phyloP scores from a whole-genome alignment of 2,797 vertebrate species.

The Enteromius unitaeniatus region DNA sequence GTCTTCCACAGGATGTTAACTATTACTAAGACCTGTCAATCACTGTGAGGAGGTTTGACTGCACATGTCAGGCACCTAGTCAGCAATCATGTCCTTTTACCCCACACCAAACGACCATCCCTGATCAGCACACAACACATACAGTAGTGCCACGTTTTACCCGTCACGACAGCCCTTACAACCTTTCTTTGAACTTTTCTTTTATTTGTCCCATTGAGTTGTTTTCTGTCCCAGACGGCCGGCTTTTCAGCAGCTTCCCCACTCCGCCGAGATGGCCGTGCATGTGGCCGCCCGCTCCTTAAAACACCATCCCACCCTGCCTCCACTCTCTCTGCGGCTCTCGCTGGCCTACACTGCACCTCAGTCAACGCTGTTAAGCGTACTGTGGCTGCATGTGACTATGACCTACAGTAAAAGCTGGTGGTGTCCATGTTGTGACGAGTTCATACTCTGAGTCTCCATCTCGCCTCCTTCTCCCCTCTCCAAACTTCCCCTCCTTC shows the following conservation, averaged over 20 bases:
- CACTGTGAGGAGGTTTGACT: conserved; percentile 43
- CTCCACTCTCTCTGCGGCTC: conserved; percentile 62
- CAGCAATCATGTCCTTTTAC: background rate
- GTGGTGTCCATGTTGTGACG: conserved; percentile 91
- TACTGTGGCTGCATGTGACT: conserved; percentile 93
- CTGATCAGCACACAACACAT: conserved; percentile 17
- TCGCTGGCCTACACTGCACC: conserved; percentile 76
- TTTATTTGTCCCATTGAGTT: conserved; percentile 52
- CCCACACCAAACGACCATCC: conserved; percentile 11
- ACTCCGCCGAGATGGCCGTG: conserved; percentile 70
- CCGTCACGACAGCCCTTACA: conserved; percentile 56
- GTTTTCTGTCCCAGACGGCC: conserved; percentile 59
- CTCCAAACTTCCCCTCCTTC: conserved; percentile 68
- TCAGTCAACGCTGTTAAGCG: conserved; percentile 71
- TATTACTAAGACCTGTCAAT: conserved; percentile 36
- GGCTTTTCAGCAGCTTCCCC: conserved; percentile 67
- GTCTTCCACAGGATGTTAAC: conserved; percentile 18
- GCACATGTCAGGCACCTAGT: conserved; percentile 1
- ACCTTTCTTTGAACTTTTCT: conserved; percentile 41
- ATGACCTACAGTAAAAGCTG: conserved; percentile 82
- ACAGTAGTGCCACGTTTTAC: conserved; percentile 44
- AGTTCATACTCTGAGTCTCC: conserved; percentile 95
- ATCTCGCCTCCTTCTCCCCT: conserved; percentile 85
- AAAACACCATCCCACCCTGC: conserved; percentile 47
- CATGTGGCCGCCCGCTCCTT: conserved; percentile 70